Evolutionary conservation across 2,888 invertebrate species (phyloP).

Genomic region (Coleophora flavipennella): DNA sequence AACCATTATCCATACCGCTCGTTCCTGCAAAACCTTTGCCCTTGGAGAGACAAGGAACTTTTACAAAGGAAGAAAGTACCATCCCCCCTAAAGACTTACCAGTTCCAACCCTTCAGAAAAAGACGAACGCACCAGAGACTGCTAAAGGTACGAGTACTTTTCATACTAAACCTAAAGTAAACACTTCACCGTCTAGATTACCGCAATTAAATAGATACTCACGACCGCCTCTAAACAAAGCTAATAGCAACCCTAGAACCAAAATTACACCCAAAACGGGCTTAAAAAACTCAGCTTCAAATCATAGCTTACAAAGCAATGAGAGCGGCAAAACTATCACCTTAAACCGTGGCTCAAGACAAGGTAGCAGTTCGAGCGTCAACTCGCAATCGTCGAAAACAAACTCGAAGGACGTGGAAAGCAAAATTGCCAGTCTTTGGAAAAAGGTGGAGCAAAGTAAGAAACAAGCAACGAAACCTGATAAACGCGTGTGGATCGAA

Average conservation of each 20-base stretch:
- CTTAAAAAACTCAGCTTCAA: conserved; percentile 68
- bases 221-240: conserved; percentile 36
- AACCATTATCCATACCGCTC: conserved; percentile 32
- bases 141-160: conserved; percentile 38
- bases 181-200: conserved; percentile 59
- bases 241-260: conserved; percentile 26
- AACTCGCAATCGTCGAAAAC: conserved; percentile 72
- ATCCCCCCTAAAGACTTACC: conserved; percentile 50
- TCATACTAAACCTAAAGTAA: conserved; percentile 34
- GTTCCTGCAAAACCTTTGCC: conserved; percentile 55
- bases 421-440: conserved; percentile 87
- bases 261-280: conserved; percentile 29
- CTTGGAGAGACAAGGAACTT: conserved; percentile 90
- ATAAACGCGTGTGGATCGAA: conserved; percentile 75
- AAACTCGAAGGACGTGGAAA: conserved; percentile 77
- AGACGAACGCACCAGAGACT: conserved; percentile 26
- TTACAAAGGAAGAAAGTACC: conserved; percentile 86
- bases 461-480: conserved; percentile 70
- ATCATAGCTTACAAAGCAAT: conserved; percentile 70
- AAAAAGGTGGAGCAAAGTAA: conserved; percentile 82
- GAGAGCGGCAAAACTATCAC: conserved; percentile 61
- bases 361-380: conserved; percentile 70
- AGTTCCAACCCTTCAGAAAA: conserved; percentile 35
- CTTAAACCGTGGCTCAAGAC: conserved; percentile 42
- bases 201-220: conserved; percentile 44